Conservation (phyloP, 2,113 vertebrate species). For the Rhea pennata region DNA sequence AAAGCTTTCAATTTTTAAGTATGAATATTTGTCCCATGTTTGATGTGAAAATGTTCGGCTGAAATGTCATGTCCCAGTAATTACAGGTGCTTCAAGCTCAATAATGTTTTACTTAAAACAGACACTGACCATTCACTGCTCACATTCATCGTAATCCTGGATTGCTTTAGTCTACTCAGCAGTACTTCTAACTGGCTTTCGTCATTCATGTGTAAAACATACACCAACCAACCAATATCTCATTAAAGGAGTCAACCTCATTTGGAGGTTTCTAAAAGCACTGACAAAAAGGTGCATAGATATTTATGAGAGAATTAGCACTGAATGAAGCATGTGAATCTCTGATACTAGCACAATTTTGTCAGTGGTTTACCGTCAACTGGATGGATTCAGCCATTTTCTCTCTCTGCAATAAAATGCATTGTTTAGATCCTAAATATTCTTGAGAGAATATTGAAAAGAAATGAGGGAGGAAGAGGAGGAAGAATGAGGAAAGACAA, state of each 20-base stretch:
- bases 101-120: constrained; percentile 14
- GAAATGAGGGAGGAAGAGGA: not conserved
- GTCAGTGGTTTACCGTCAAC: not conserved
- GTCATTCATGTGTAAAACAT: constrained; percentile 31
- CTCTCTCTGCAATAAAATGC: not conserved
- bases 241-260: constrained; percentile 22
- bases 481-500: not conserved
- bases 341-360: not conserved
- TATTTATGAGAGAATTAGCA: not conserved
- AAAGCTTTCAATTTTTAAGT: not conserved
- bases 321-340: not conserved
- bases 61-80: constrained; percentile 14
- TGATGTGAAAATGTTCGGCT: not conserved
- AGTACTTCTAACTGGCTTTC: constrained; percentile 51
- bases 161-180: constrained; percentile 11
- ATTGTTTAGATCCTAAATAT: not conserved
- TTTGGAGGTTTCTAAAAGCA: constrained; percentile 20
- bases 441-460: not conserved
- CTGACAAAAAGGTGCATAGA: not conserved
- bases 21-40: not conserved
- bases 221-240: constrained; percentile 44
- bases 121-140: constrained; percentile 29
- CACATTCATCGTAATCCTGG: constrained; percentile 45
- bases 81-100: constrained; percentile 27
- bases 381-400: not conserved